Evolutionary conservation across 2,113 vertebrate species (phyloP), one percentile per base, ranked within the genome.

Genomic region (Macquaria ambigua): DNA sequence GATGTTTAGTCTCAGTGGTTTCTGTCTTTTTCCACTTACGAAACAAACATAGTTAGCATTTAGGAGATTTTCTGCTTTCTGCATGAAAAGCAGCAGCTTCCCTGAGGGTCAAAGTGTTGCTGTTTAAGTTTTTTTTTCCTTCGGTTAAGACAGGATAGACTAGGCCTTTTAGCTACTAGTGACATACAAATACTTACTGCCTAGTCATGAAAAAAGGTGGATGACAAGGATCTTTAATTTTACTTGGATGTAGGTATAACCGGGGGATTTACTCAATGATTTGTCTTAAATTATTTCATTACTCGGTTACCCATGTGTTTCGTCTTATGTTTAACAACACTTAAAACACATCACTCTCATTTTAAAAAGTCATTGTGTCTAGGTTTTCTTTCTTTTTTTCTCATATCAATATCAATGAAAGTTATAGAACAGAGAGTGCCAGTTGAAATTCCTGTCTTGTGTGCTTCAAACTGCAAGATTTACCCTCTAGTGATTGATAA

Each of bases 111-210:
- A 48, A 28, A 25, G 9, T 37, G 21, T 34, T 50, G 25, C 14
- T 64, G 4, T 23, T 59, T 25, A 31, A 31, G 1, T 67, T 21
- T 58, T 11, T 8, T 52, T 43, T 37, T 37, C 3, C 11, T 69
- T 69, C 41, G 41, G 2, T n/a, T 75, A 58, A 61, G 68, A 74
- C 39, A 37, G 43, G 48, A 50, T 58, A 48, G 37, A 72, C 34
- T 28, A 15, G 18, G 8, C 20, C n/a, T n/a, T 61, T 69, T 5
- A 68, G 61, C 41, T 61, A 66, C 52, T n/a, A 23, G n/a, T 53
- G 48, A 39, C 23, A 28, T 12, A 52, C 43, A 25, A 11, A 37
- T 25, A 39, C 28, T 21, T 16, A 62, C 25, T 77, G 20, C 10
- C 8, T 20, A 52, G 2, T 15, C 6, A 16, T 59, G 37, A 1